These are phyloP conservation scores for Aphaenogaster ashmeadi DNA, from an alignment of 1,140 invertebrate species.

Conservation along the genomic window DNA sequence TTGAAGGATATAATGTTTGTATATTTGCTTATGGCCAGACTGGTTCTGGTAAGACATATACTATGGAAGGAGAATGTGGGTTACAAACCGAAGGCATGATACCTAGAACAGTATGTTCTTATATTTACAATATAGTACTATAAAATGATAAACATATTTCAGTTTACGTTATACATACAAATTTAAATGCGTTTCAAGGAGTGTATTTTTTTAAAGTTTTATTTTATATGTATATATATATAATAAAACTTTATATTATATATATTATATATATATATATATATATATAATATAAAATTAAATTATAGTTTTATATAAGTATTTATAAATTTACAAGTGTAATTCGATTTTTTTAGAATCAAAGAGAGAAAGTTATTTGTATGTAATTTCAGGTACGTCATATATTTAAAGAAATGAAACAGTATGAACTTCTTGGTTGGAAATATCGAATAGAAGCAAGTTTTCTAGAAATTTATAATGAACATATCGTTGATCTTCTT, in stretches of 20 bases:
- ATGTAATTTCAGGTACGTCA: conserved; percentile 80
- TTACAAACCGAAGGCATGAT: conserved; percentile 75
- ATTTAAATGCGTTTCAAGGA: neutral
- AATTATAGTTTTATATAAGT: conserved; percentile 11
- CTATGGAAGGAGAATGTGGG: no score
- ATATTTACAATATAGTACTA: no score
- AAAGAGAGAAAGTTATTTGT: neutral
- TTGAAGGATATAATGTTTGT: conserved; percentile 98
- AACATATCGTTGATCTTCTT: conserved; percentile 94
- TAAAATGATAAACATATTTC: no score
- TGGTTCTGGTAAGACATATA: no score
- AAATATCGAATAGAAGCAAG: conserved; percentile 93
- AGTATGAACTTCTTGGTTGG: conserved; percentile 92
- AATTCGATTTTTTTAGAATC: neutral
- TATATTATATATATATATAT: no score
- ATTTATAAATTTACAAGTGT: neutral
- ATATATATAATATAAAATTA: no score
- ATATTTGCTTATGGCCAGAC: conserved; percentile 94
- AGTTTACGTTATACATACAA: no score
- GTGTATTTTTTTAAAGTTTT: neutral
- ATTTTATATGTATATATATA: no score
- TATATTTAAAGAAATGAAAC: conserved; percentile 92
- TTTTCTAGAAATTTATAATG: conserved; percentile 97
- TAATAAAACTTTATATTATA: no score
- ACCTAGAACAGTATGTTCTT: neutral